Evolutionary conservation across 2,113 vertebrate species (phyloP).

Genomic region (Aspiorhynchus laticeps): DNA sequence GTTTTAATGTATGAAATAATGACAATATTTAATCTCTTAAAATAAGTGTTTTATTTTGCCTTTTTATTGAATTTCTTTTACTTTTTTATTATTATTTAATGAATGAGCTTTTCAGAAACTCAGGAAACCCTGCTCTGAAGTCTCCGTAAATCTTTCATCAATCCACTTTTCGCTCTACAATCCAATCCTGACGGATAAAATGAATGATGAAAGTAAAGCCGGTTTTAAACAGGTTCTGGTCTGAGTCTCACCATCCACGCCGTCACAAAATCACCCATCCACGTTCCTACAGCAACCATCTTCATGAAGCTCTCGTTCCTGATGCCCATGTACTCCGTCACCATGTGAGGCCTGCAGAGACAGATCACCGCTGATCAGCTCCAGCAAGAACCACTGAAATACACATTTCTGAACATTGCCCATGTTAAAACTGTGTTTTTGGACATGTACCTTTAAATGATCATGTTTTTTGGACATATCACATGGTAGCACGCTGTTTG

Average conservation of each 20-base stretch:
- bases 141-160: background rate
- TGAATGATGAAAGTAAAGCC: background rate
- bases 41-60: too few species aligned
- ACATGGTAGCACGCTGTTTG: too few species aligned
- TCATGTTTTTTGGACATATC: too few species aligned
- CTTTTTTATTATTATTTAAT: background rate
- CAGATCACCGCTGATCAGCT: background rate
- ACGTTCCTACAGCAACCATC: constrained; percentile 95
- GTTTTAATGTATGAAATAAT: background rate
- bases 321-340: constrained; percentile 98
- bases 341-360: constrained; percentile 85
- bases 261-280: constrained; percentile 99
- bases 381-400: background rate
- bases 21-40: background rate
- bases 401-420: too few species aligned
- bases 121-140: background rate
- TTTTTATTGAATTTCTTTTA: background rate
- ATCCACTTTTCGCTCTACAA: background rate
- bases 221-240: background rate
- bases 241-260: constrained; percentile 94
- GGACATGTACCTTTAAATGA: too few species aligned
- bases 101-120: background rate
- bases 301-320: constrained; percentile 99
- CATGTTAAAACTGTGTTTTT: too few species aligned
- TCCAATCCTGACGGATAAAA: background rate